phyloP scores from a whole-genome alignment of 2,888 invertebrate genomes.

The Oithona nana region DNA sequence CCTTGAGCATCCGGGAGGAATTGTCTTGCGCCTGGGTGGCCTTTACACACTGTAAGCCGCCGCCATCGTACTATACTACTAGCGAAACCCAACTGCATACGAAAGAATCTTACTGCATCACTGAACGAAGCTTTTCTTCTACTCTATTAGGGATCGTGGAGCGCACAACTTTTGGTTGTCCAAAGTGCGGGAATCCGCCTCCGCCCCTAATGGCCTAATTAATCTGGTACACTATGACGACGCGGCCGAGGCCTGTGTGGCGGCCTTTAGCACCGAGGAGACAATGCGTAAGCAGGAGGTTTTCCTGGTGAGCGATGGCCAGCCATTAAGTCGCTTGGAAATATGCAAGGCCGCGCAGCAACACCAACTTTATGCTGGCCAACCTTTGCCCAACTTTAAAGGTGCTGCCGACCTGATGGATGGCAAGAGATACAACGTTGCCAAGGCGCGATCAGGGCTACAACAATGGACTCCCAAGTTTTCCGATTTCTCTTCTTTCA shows the following conservation, averaged over 20 bases:
- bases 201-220: not conserved
- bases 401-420: not conserved
- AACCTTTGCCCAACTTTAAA: not conserved
- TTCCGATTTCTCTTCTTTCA: not conserved
- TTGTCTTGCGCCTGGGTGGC: not conserved
- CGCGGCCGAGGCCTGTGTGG: not conserved
- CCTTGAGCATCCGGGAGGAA: not conserved
- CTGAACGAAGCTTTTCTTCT: no score
- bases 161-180: not conserved
- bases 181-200: not conserved
- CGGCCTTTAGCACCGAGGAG: not conserved
- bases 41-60: not conserved
- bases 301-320: not conserved
- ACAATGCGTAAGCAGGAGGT: not conserved
- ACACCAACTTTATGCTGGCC: not conserved
- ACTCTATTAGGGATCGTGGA: not conserved
- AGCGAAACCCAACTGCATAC: no score
- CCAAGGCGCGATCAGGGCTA: not conserved
- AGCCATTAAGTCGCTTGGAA: not conserved
- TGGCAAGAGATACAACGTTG: not conserved
- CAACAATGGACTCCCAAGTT: not conserved
- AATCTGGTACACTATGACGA: slow-evolving; percentile 2
- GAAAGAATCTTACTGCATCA: no score
- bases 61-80: no score
- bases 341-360: not conserved